Percentiles rank a stretch among this genome's conserved stretches.
Evolutionary conservation across 2,888 invertebrate genomes (phyloP).

Genomic region (Drosophila rubida): DNA sequence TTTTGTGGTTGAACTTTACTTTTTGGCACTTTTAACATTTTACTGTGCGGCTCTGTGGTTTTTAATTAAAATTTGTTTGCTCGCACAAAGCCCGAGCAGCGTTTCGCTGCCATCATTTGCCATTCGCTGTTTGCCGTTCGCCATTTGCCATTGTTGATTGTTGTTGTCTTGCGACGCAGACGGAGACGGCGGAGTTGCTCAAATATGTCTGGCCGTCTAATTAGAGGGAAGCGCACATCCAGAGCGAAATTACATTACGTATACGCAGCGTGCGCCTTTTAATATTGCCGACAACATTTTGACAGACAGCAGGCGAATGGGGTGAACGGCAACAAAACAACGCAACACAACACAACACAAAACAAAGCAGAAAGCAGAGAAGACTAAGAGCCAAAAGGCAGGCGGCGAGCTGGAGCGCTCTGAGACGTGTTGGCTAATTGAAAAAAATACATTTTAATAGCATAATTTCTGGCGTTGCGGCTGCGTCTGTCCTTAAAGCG

Average conservation of each 20-base stretch:
- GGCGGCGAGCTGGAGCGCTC: neutral
- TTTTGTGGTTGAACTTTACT: conserved; percentile 69
- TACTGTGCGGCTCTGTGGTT: conserved; percentile 58
- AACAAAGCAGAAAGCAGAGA: too few relatives aligned
- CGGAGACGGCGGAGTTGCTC: conserved; percentile 4
- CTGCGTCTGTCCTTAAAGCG: conserved; percentile 24
- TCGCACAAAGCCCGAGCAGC: conserved; percentile 37
- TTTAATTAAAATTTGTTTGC: conserved; percentile 75
- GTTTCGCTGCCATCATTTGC: conserved; percentile 44
- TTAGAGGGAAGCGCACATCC: conserved; percentile 54
- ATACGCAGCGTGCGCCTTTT: conserved; percentile 56
- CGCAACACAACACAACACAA: neutral
- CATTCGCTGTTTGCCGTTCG: conserved; percentile 46
- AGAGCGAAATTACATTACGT: conserved; percentile 51
- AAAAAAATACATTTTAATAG: conserved; percentile 70
- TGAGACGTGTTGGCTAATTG: conserved; percentile 53
- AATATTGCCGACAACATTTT: conserved; percentile 57
- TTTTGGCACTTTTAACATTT: conserved; percentile 68
- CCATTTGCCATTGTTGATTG: conserved; percentile 55
- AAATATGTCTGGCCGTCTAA: conserved; percentile 65
- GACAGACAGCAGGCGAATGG: conserved; percentile 39
- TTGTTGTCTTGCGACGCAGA: neutral
- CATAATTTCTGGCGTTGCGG: conserved; percentile 61
- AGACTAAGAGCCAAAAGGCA: neutral
- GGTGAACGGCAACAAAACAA: conserved; percentile 6